These are phyloP conservation scores for Neodontobutis hainanensis DNA, from an alignment of 2,113 vertebrate species.

Conservation along the genomic window DNA sequence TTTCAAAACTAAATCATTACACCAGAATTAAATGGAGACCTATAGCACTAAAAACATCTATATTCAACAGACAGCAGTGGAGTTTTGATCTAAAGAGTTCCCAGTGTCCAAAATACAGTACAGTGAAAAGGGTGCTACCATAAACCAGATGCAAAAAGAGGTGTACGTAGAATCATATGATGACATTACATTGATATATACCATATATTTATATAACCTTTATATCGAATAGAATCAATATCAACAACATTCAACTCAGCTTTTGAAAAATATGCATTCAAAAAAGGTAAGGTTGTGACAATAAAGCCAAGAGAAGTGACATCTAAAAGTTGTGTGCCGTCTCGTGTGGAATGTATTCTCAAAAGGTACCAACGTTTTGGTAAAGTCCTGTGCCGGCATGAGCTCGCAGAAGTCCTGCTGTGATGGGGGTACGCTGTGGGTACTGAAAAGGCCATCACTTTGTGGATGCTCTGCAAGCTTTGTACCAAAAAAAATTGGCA, in stretches of 20 bases:
- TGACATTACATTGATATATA: slow-evolving; percentile 46
- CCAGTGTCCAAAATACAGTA: slow-evolving; percentile 75
- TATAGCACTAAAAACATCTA: slow-evolving; percentile 52
- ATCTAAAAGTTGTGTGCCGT: slow-evolving; percentile 40
- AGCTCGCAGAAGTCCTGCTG: slow-evolving; percentile 46
- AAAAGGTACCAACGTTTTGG: slow-evolving; percentile 36
- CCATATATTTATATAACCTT: slow-evolving; percentile 44
- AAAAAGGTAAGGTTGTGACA: slow-evolving; percentile 49
- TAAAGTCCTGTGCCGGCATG: slow-evolving; percentile 34
- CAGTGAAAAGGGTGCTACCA: slow-evolving; percentile 70
- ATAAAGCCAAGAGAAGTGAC: slow-evolving; percentile 49
- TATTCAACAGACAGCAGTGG: slow-evolving; percentile 71
- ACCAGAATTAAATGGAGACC: slow-evolving; percentile 58
- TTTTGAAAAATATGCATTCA: slow-evolving; percentile 57
- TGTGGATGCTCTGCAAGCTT: slow-evolving; percentile 37
- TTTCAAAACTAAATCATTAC: slow-evolving; percentile 55
- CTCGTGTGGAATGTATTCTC: slow-evolving; percentile 61
- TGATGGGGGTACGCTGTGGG: slow-evolving; percentile 52
- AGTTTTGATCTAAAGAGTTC: slow-evolving; percentile 66
- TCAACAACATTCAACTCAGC: slow-evolving; percentile 67
- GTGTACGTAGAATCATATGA: slow-evolving; percentile 56
- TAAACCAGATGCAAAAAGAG: slow-evolving; percentile 66
- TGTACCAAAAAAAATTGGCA: slow-evolving; percentile 36
- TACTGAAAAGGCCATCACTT: too few species aligned
- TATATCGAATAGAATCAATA: slow-evolving; percentile 67